phyloP scores from a whole-genome alignment of 2,888 invertebrate species.

The Drosophila tanythrix region DNA sequence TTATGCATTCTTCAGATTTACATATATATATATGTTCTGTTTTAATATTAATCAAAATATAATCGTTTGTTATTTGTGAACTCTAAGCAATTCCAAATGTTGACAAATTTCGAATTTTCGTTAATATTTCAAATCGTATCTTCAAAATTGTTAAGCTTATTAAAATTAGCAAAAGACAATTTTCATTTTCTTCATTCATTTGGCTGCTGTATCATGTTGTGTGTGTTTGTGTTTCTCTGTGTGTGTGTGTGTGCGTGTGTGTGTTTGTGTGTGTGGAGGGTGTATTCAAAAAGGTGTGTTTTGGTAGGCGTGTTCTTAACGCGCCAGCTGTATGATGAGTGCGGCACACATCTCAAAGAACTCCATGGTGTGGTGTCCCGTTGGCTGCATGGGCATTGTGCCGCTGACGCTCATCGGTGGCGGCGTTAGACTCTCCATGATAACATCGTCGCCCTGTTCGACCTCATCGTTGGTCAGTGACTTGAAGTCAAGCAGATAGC shows the following conservation, averaged over 20 bases:
- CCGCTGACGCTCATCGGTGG: slow-evolving; percentile 77
- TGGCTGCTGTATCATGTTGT: slow-evolving; percentile 6
- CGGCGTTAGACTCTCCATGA: slow-evolving; percentile 85
- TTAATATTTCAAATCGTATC: neutral
- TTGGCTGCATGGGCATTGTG: slow-evolving; percentile 84
- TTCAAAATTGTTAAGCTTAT: neutral
- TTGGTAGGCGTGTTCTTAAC: slow-evolving; percentile 85
- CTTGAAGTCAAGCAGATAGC: slow-evolving; percentile 98
- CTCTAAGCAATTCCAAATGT: neutral
- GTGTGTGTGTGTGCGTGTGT: no score
- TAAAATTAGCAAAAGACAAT: neutral
- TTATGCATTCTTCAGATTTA: neutral
- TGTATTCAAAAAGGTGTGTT: neutral
- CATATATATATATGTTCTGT: no score
- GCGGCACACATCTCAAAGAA: slow-evolving; percentile 99
- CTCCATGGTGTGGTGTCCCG: slow-evolving; percentile 98
- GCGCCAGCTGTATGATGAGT: slow-evolving; percentile 98
- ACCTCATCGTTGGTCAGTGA: slow-evolving; percentile 93
- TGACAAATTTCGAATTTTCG: neutral
- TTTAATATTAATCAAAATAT: neutral
- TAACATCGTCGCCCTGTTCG: slow-evolving; percentile 86
- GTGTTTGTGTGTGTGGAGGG: neutral
- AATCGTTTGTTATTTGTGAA: neutral
- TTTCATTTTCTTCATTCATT: slow-evolving; percentile 5
- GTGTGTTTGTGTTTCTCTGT: neutral